phyloP scores from a whole-genome alignment of 2,113 vertebrate species.

The Excalfactoria chinensis region DNA sequence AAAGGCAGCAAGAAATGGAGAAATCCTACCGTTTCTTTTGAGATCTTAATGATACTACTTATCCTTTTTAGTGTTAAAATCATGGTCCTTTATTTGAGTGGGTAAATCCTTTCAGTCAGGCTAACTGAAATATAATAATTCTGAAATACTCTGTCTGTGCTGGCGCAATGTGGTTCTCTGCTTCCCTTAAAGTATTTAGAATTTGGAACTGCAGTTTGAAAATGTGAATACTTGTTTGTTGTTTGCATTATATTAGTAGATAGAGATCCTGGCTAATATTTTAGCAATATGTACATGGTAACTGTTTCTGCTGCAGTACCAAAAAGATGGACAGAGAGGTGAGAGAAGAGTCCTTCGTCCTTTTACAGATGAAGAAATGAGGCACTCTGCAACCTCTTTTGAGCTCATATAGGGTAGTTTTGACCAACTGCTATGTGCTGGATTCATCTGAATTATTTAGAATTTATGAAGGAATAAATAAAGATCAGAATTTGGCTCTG shows the following conservation, averaged over 20 bases:
- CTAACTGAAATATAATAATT: no score
- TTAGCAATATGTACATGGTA: fast-evolving
- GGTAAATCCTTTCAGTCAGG: background rate
- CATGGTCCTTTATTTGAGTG: background rate
- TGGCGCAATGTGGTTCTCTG: background rate
- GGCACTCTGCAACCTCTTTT: background rate
- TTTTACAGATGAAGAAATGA: background rate
- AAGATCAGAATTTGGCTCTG: background rate
- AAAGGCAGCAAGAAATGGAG: background rate
- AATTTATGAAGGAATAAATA: background rate
- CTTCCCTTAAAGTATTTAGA: background rate
- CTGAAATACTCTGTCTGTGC: background rate
- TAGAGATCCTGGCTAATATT: background rate
- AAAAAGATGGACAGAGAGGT: background rate
- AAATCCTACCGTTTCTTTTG: background rate
- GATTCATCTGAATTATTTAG: background rate
- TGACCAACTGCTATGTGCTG: background rate
- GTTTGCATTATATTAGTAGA: background rate
- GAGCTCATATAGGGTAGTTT: background rate
- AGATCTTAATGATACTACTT: background rate
- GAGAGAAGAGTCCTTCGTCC: background rate
- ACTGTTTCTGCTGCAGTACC: background rate
- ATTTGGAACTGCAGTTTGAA: background rate
- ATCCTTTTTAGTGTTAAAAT: background rate
- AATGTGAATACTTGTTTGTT: background rate